These are phyloP conservation scores for Chrysotoxum bicinctum DNA, from an alignment of 2,888 invertebrate genomes.

Conservation along the genomic window DNA sequence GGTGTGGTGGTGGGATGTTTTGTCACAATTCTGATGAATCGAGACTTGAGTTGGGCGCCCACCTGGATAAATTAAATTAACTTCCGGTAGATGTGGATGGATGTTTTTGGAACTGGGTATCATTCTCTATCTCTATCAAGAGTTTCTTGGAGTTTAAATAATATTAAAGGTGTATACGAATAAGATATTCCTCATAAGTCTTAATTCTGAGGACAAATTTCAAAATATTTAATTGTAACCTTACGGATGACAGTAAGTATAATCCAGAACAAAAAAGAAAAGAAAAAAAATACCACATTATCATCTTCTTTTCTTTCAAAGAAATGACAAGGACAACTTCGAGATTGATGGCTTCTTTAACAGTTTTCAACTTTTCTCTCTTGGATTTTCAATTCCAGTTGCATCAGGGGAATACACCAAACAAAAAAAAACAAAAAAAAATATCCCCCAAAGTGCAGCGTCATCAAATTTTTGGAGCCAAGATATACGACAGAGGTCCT, in stretches of 20 bases:
- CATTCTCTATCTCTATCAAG: too few relatives aligned
- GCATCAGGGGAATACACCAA: neutral
- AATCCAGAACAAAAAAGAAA: neutral
- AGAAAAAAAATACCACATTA: neutral
- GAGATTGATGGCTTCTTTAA: conserved; percentile 72
- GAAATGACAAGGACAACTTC: conserved; percentile 58
- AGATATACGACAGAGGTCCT: neutral
- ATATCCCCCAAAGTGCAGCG: conserved; percentile 57
- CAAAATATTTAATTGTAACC: neutral
- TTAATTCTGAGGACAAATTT: neutral
- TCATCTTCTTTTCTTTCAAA: conserved; percentile 37
- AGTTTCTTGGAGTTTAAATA: neutral
- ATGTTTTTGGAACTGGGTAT: neutral
- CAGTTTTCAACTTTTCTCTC: conserved; percentile 59
- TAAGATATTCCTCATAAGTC: neutral
- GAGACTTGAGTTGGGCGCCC: neutral
- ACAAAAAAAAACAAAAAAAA: too few relatives aligned
- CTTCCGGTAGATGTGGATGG: neutral
- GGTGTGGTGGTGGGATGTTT: neutral
- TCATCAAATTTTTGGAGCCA: conserved; percentile 69
- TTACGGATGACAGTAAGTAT: neutral
- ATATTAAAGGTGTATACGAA: neutral
- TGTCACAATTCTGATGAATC: neutral
- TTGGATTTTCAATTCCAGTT: conserved; percentile 44
- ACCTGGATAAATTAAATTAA: neutral